A percentile compares a stretch with the other conserved stretches of the same genome.
phyloP scores from a whole-genome alignment of 2,113 vertebrate species.

The Caranx ignobilis region DNA sequence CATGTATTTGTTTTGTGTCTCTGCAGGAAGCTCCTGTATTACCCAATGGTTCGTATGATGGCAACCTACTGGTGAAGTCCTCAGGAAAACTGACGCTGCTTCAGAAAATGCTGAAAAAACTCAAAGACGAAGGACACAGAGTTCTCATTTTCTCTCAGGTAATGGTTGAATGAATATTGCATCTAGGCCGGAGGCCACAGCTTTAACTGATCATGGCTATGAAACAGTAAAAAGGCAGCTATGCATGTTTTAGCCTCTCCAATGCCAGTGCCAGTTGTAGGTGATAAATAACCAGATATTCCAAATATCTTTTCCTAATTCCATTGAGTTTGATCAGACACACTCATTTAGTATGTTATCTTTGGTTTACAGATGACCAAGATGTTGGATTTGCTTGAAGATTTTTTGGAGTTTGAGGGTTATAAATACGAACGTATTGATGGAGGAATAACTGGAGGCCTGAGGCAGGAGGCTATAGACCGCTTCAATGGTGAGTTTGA shows the following conservation, averaged over 20 bases:
- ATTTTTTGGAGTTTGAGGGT: constrained; percentile 96
- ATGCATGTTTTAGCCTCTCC: neutral
- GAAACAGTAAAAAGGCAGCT: neutral
- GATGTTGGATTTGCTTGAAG: constrained; percentile 98
- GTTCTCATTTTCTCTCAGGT: constrained; percentile 99
- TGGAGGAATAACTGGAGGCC: constrained; percentile 93
- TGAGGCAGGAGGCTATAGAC: constrained; percentile 97
- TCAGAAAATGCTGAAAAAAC: constrained; percentile 97
- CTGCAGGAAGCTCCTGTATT: constrained; percentile 94
- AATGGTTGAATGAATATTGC: constrained; percentile 11
- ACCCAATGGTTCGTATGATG: constrained; percentile 97
- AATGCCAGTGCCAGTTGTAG: neutral
- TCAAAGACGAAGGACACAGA: constrained; percentile 94
- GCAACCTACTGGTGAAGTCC: constrained; percentile 94
- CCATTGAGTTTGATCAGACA: neutral
- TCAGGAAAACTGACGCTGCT: constrained; percentile 97
- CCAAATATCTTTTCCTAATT: neutral
- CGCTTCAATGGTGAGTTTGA: constrained; percentile 93
- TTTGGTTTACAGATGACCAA: constrained; percentile 91
- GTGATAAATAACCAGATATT: neutral
- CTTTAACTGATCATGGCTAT: neutral
- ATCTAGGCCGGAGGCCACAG: neutral
- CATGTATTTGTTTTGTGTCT: constrained; percentile 23
- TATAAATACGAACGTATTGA: constrained; percentile 98
- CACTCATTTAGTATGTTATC: neutral